These are phyloP conservation scores for Doryteuthis pealeii DNA, from an alignment of 1,140 invertebrate species.

Conservation along the genomic window DNA sequence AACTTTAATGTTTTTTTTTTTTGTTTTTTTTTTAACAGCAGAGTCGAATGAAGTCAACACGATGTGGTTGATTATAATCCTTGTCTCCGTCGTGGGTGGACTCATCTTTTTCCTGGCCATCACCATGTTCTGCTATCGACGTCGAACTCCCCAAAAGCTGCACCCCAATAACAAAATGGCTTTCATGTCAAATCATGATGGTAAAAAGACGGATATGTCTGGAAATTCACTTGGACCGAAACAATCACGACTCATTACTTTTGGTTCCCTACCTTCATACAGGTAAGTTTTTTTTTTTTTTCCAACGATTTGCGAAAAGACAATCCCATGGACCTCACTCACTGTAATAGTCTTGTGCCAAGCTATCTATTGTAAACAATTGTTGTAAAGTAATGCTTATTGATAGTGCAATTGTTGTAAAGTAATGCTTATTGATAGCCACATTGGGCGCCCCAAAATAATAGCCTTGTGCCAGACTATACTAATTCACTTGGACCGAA, in stretches of 20 bases:
- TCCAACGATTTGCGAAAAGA: too few species aligned
- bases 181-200: slow-evolving; percentile 13
- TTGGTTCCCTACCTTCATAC: slow-evolving; percentile 28
- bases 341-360: too few species aligned
- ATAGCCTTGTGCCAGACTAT: too few species aligned
- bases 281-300: slow-evolving; percentile 16
- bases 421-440: too few species aligned
- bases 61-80: slow-evolving; percentile 85
- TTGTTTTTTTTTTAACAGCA: slow-evolving; percentile 47
- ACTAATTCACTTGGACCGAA: too few species aligned
- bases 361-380: too few species aligned
- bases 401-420: too few species aligned
- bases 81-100: slow-evolving; percentile 85
- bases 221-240: not conserved
- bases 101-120: slow-evolving; percentile 93
- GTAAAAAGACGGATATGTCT: too few species aligned
- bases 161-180: slow-evolving; percentile 1
- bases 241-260: slow-evolving; percentile 18
- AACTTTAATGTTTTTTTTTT: not conserved
- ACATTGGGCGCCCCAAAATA: too few species aligned
- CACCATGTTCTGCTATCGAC: slow-evolving; percentile 91
- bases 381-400: too few species aligned
- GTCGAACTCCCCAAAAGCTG: slow-evolving; percentile 15
- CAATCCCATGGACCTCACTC: too few species aligned
- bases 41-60: slow-evolving; percentile 81